Conservation (phyloP, 2,113 vertebrate genomes). For the Microtus montanus region DNA sequence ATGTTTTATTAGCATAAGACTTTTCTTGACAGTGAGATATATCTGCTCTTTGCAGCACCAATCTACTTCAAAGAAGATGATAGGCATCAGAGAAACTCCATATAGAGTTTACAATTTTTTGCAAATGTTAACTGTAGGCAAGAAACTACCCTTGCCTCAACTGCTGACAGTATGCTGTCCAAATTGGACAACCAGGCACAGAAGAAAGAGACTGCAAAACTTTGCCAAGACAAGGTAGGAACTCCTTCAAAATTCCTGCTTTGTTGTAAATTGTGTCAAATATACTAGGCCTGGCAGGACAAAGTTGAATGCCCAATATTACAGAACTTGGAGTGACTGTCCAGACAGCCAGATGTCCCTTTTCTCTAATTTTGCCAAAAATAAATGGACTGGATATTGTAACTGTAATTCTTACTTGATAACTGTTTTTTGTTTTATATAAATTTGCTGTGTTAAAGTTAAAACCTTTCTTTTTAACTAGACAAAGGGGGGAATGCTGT, state of each 20-base stretch:
- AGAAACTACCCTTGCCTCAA: not conserved
- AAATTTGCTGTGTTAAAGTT: not conserved
- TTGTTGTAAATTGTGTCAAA: not conserved
- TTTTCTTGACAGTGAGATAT: no score
- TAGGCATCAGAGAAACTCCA: no score
- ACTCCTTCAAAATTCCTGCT: not conserved
- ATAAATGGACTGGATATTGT: not conserved
- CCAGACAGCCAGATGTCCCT: not conserved
- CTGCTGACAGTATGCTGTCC: not conserved
- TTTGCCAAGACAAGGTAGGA: not conserved
- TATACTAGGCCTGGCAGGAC: not conserved
- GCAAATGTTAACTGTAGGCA: not conserved
- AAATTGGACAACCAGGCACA: not conserved
- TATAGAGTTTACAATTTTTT: no score
- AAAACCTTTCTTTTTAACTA: not conserved
- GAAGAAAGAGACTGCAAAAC: not conserved
- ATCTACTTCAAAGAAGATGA: no score
- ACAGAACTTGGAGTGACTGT: not conserved
- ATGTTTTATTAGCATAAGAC: no score
- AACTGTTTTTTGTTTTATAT: not conserved
- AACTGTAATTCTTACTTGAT: not conserved
- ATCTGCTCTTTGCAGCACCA: no score
- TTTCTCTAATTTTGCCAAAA: not conserved
- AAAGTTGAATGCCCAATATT: not conserved
- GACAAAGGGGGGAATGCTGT: not conserved